Conservation (phyloP, 2,888 invertebrate genomes). For the Mallateleia sp. region DNA sequence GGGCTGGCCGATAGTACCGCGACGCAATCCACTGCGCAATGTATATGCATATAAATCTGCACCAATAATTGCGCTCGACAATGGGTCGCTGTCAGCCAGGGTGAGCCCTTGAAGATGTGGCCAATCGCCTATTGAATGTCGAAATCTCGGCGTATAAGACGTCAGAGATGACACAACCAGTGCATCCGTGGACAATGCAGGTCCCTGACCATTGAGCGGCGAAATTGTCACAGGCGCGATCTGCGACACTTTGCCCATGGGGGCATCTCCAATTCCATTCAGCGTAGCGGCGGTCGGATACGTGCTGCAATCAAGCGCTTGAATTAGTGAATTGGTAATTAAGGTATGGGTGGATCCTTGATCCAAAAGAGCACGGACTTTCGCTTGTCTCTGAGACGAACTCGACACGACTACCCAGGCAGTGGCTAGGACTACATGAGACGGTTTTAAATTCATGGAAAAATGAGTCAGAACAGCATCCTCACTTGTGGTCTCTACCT, state of each 20-base stretch:
- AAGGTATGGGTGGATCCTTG: not conserved
- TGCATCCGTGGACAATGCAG: not conserved
- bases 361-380: not conserved
- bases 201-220: not conserved
- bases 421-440: constrained; percentile 1
- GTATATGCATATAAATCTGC: too few relatives aligned
- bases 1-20: too few relatives aligned
- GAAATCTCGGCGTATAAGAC: not conserved
- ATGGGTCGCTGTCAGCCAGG: not conserved
- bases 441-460: not conserved
- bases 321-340: not conserved
- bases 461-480: too few relatives aligned
- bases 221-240: not conserved
- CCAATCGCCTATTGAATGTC: not conserved
- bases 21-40: too few relatives aligned
- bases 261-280: not conserved
- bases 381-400: not conserved
- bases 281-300: not conserved
- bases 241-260: not conserved
- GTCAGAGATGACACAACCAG: not conserved
- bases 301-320: not conserved
- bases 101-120: not conserved
- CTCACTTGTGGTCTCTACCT: too few relatives aligned
- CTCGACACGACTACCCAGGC: constrained; percentile 2
- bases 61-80: not conserved